phyloP scores from a whole-genome alignment of 92 coral and sea anemone species.

The Phenganax marumi region DNA sequence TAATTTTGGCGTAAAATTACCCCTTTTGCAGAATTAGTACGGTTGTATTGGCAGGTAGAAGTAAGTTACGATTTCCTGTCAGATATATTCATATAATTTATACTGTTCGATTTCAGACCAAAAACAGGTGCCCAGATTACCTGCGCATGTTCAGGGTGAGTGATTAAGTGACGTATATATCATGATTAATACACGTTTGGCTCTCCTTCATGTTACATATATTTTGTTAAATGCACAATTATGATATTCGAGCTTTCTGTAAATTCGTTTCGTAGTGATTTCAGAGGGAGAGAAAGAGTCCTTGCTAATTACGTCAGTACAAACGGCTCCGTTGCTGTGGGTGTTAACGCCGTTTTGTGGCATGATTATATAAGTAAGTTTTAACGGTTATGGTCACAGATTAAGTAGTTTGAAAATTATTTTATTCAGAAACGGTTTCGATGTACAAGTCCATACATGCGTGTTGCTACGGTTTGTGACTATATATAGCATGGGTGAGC shows the following conservation, averaged over 20 bases:
- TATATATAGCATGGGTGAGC: too few relatives aligned
- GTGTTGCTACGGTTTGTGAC: too few relatives aligned
- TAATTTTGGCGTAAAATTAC: too few relatives aligned
- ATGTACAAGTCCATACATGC: too few relatives aligned
- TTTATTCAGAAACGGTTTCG: background rate
- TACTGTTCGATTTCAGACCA: conserved; percentile 24
- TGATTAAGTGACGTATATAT: background rate
- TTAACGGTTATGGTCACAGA: background rate
- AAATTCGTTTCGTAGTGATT: conserved; percentile 33
- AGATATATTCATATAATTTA: background rate
- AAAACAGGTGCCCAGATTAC: conserved; percentile 51
- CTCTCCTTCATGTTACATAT: background rate
- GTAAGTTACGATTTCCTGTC: background rate
- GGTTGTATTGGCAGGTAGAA: background rate
- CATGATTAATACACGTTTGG: background rate
- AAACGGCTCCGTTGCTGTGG: conserved; percentile 83
- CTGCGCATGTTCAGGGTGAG: conserved; percentile 46
- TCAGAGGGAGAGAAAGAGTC: conserved; percentile 5
- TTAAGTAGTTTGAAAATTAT: background rate
- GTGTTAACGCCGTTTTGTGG: conserved; percentile 92
- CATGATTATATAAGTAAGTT: conserved; percentile 85
- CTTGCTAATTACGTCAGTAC: conserved; percentile 28
- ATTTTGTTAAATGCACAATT: background rate
- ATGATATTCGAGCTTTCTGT: background rate
- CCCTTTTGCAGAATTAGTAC: too few relatives aligned